Evolutionary conservation across 2,888 invertebrate genomes (phyloP).

Genomic region (Chamaedrilus cognettii): DNA sequence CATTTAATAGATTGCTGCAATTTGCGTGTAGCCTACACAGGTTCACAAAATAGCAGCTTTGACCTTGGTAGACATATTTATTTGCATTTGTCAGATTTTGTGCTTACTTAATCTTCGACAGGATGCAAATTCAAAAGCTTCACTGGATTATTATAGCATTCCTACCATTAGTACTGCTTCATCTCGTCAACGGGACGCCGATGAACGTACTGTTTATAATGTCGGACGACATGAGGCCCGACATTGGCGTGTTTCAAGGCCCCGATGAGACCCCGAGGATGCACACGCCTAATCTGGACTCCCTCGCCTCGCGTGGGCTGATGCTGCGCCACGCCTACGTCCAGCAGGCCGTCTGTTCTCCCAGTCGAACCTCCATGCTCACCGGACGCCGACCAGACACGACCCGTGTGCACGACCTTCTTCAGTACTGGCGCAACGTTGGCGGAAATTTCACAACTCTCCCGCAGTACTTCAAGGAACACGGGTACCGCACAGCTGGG

Average conservation of each 20-base stretch:
- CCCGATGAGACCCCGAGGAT: conserved; percentile 29
- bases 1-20: too few species aligned
- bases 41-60: too few species aligned
- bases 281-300: conserved; percentile 41
- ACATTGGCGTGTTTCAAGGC: conserved; percentile 37
- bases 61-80: too few species aligned
- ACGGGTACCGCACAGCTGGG: conserved; percentile 27
- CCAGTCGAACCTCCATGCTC: conserved; percentile 34
- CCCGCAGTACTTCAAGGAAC: conserved; percentile 31
- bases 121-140: too few species aligned
- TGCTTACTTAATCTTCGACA: too few species aligned
- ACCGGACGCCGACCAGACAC: conserved; percentile 36
- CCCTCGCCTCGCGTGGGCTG: conserved; percentile 37
- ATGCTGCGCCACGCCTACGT: conserved; percentile 40
- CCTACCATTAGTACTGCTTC: too few species aligned
- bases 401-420: conserved; percentile 32
- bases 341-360: conserved; percentile 37
- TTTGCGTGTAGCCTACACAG: too few species aligned
- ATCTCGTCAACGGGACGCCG: too few species aligned
- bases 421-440: conserved; percentile 31
- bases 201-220: conserved; percentile 34
- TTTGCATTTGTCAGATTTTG: too few species aligned
- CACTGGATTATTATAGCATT: too few species aligned
- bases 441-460: conserved; percentile 31
- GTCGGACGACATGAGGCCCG: conserved; percentile 39